These are phyloP conservation scores for Lepus townsendii DNA, from an alignment of 2,797 vertebrate genomes.

Conservation along the genomic window DNA sequence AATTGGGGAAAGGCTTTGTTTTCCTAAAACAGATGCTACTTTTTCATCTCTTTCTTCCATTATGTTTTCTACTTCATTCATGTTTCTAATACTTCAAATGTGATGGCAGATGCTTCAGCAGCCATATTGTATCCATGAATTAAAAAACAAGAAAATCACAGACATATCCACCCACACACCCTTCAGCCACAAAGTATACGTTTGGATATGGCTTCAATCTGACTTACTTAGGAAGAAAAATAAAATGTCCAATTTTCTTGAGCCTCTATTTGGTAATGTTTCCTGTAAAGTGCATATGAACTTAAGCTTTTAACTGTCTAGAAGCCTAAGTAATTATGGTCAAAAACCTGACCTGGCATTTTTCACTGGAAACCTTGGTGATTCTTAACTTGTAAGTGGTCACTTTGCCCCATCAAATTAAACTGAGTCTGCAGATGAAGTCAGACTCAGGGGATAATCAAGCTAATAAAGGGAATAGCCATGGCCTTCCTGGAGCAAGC, in stretches of 20 bases:
- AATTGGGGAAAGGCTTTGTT: background rate
- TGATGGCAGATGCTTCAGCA: background rate
- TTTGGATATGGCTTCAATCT: background rate
- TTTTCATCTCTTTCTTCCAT: background rate
- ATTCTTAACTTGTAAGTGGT: background rate
- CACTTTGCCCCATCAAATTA: background rate
- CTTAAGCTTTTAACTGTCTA: background rate
- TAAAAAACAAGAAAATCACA: slow-evolving; percentile 6
- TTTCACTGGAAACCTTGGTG: background rate
- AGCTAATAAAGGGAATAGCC: background rate
- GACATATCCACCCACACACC: background rate
- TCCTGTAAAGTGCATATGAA: background rate
- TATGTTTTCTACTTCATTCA: background rate
- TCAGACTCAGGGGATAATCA: background rate
- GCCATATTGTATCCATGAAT: background rate
- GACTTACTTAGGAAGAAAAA: background rate
- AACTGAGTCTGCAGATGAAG: background rate
- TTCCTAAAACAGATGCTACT: background rate
- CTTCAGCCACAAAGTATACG: background rate
- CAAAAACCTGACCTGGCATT: background rate
- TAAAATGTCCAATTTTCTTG: background rate
- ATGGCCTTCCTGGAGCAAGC: background rate
- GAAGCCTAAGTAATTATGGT: background rate
- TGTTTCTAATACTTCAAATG: background rate
- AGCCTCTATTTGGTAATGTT: background rate